Percentiles rank a stretch among this genome's conserved stretches.
These are phyloP conservation scores for Torymus auratus DNA, from an alignment of 2,888 invertebrate genomes.

Conservation along the genomic window DNA sequence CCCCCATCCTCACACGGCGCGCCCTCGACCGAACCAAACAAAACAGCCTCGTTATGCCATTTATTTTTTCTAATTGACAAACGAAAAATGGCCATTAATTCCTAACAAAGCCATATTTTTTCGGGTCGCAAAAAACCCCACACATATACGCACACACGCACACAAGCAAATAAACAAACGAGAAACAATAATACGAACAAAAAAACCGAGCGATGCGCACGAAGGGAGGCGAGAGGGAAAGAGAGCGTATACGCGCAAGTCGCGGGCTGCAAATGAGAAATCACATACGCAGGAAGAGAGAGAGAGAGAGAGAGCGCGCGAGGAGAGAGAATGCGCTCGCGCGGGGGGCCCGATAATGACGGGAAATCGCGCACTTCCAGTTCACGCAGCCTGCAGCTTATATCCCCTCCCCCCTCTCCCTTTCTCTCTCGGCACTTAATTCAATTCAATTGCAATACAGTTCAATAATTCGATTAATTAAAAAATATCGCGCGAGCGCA, in stretches of 20 bases:
- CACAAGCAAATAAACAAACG: conserved; percentile 1
- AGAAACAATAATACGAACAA: not conserved
- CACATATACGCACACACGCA: no score
- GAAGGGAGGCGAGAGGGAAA: not conserved
- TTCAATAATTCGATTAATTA: conserved; percentile 77
- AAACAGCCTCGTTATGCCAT: conserved; percentile 33
- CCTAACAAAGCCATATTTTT: conserved; percentile 15
- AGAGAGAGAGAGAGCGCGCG: no score
- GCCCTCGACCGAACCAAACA: not conserved
- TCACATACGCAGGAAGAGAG: not conserved
- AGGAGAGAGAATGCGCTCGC: conserved; percentile 1
- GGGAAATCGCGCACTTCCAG: conserved; percentile 71
- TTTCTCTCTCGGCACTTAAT: conserved; percentile 68
- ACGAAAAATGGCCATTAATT: conserved; percentile 38
- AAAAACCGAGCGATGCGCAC: not conserved
- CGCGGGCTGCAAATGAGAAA: conserved; percentile 52
- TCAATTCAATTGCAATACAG: conserved; percentile 75
- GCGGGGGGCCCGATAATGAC: conserved; percentile 65
- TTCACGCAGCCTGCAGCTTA: conserved; percentile 62
- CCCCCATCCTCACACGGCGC: no score
- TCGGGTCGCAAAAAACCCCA: not conserved
- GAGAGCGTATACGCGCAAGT: conserved; percentile 30
- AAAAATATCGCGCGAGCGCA: conserved; percentile 68
- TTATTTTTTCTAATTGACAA: conserved; percentile 45
- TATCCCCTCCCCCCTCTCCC: conserved; percentile 11